Base-by-base conservation (phyloP, 2,113 vertebrate genomes). In the Platycercus adscitus region DNA sequence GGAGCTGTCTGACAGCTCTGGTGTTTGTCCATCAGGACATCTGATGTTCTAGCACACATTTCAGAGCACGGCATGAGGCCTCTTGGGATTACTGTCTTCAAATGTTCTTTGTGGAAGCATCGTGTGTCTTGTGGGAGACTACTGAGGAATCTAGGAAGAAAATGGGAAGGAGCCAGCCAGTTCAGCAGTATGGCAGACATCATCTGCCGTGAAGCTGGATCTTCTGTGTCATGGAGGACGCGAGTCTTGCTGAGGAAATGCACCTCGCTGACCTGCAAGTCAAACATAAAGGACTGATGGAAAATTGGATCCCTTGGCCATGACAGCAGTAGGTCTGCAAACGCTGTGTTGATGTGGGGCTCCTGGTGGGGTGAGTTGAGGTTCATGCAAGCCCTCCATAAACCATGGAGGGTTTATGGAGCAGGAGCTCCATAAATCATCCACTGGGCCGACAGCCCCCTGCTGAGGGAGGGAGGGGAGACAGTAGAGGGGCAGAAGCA, bases 291-390 rank as follows among this genome's bases (percentile, higher is more conserved):
- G 33, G 37, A 14, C n/a, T 66, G 80, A 12, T 31, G 14, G 63
- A 61, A 89, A 58, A n/a, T 50, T 3, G 0, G 8, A 28, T 83
- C 72, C 75, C 23, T 70, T 76, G 47, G 21, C 43, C 17, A 0
- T 5, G 47, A 24, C 20, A 65, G 64, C 79, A 68, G 56, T 65
- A 88, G 31, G 7, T 41, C 52, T 72, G 35, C 13, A 49, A 53
- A 73, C 10, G 10, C 29, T 3, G 0, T 41, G 28, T 25, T 58
- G 0, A 0, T 68, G 23, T 3, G 1, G 10, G 37, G 50, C 28
- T 88, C 43, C 20, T 0, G 2, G 5, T 1, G 0, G 41, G 31
- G 26, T 1, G 4, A 63, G 9, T 10, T 13, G 8, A 31, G 37
- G 17, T 60, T 80, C 0, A 0, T 69, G 26, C 68, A 43, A 69